Base-by-base conservation (phyloP, 2,888 invertebrate genomes). In the Trichacis sp. region DNA sequence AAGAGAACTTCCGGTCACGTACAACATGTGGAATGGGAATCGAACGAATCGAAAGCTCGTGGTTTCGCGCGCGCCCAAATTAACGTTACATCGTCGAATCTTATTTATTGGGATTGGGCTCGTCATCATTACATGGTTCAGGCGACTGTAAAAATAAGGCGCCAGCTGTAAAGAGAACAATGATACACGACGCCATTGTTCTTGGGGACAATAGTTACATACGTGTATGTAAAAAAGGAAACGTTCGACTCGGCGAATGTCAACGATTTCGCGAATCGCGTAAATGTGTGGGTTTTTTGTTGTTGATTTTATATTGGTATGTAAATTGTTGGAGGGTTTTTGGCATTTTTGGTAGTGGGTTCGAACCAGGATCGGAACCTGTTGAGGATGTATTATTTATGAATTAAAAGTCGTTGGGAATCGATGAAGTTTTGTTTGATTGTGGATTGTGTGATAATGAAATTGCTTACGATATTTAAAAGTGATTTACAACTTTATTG, bases 101-200 rank as follows among this genome's bases (percentile, higher is more conserved):
- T 40, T 12, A 19, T 33, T 50, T 47, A 45, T 30, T 43, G 8
- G 43, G 18, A 18, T 40, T 36, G 30, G 11, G 19, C 15, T 46
- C 42, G 47, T 70, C 64, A 64, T 73, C 70, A 59, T 73, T 73
- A 69, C 43, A 60, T 43, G 33, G 20, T 55, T 57, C 18, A 24
- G 29, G 46, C 29, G 46, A 29, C 46, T 46, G 59, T 47, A 62
- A 64, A 60, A 60, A 40, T 24, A 40, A 29, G 63, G 43, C 54
- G 36, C 46, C 50, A 38, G 52, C 64, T 69, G 47, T 60, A 70
- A 70, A 69, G 59, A 46, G 68, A 71, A 77, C 77, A 77, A 77
- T 74, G 77, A 75, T 74, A 74, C 75, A 74, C 65, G 70, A 42
- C 51, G 49, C 74, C 69, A 77, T 77, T 77, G 77, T 75, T 69